Percentiles rank a stretch among this genome's conserved stretches.
These are phyloP conservation scores for Adelges cooleyi DNA, from an alignment of 1,140 invertebrate species.

Conservation along the genomic window DNA sequence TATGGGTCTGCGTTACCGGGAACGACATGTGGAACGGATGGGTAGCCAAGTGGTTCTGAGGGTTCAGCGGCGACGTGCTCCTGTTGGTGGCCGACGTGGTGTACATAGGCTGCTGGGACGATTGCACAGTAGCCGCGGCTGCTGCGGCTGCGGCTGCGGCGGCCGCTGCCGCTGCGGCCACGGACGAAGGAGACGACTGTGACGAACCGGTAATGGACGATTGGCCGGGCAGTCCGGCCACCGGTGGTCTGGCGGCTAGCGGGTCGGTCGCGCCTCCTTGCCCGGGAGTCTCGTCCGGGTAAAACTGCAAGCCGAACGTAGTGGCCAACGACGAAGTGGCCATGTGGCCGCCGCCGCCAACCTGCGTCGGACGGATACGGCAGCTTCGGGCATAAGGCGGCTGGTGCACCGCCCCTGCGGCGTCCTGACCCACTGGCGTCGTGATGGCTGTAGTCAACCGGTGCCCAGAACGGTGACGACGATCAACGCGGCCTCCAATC, in stretches of 20 bases:
- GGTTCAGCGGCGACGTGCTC: conserved; percentile 17
- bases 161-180: conserved; percentile 28
- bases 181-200: not conserved
- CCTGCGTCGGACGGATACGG: conserved; percentile 26
- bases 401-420: conserved; percentile 30
- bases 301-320: conserved; percentile 31
- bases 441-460: conserved; percentile 31
- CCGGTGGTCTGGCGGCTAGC: conserved; percentile 9
- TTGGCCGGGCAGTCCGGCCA: conserved; percentile 23
- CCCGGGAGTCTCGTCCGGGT: conserved; percentile 29
- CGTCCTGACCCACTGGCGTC: conserved; percentile 33
- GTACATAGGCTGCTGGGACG: conserved; percentile 13
- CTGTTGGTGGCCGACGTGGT: conserved; percentile 19
- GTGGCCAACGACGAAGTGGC: conserved; percentile 29
- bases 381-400: conserved; percentile 31
- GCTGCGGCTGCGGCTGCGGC: not conserved
- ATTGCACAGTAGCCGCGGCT: not conserved
- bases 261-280: conserved; percentile 9
- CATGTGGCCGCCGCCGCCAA: conserved; percentile 25
- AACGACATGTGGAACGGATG: conserved; percentile 31
- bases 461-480: not conserved
- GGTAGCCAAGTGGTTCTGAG: conserved; percentile 12
- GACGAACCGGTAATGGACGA: conserved; percentile 13
- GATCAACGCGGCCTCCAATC: not conserved
- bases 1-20: conserved; percentile 33